phyloP scores from a whole-genome alignment of 64 coral and sea anemone genomes.

The Cladopsammia gracilis region DNA sequence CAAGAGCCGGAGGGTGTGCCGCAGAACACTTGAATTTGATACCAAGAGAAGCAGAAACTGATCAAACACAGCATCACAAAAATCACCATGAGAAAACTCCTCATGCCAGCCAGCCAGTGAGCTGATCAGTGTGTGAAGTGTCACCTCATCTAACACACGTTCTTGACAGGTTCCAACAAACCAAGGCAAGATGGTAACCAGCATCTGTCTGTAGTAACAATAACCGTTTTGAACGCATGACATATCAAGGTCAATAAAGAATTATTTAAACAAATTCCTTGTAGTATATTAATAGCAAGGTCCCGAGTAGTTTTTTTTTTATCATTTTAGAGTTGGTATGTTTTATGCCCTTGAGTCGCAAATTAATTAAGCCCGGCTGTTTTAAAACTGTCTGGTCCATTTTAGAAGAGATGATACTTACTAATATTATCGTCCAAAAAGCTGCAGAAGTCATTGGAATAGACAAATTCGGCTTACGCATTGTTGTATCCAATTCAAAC shows the following conservation, averaged over 20 bases:
- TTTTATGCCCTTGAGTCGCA: too few relatives aligned
- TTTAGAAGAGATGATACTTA: too few relatives aligned
- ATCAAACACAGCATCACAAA: conserved; percentile 95
- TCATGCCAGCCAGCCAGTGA: conserved; percentile 78
- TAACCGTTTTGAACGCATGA: background rate
- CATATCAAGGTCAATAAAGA: background rate
- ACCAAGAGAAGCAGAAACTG: conserved; percentile 84
- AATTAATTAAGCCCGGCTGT: too few relatives aligned
- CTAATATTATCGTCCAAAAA: too few relatives aligned
- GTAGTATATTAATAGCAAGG: too few relatives aligned
- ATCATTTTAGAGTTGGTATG: too few relatives aligned
- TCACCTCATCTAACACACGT: conserved; percentile 78
- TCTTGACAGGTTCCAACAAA: conserved; percentile 77
- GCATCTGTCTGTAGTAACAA: conserved; percentile 20
- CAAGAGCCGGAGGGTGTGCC: conserved; percentile 85
- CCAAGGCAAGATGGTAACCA: conserved; percentile 68
- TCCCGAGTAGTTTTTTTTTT: too few relatives aligned
- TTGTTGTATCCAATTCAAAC: too few relatives aligned
- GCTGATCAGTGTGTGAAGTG: conserved; percentile 88
- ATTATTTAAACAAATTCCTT: background rate
- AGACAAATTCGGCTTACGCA: too few relatives aligned
- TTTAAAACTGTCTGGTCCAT: too few relatives aligned
- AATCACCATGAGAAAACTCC: conserved; percentile 82
- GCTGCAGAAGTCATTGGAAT: too few relatives aligned
- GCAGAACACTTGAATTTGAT: conserved; percentile 76